phyloP scores from a whole-genome alignment of 2,113 vertebrate species.

The Bos indicus region DNA sequence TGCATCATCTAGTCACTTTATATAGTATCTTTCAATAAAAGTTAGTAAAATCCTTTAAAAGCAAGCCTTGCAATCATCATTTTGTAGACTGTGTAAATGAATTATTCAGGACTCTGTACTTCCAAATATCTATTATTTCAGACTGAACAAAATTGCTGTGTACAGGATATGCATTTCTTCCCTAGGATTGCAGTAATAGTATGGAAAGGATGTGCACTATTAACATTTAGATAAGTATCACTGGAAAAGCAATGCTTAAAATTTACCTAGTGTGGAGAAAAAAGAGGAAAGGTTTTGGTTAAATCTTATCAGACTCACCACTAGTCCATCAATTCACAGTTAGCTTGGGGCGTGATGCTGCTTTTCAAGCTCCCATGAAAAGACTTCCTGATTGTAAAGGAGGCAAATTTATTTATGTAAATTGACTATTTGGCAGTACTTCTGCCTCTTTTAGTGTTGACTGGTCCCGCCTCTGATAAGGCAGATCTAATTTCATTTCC shows the following conservation, averaged over 20 bases:
- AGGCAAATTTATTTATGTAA: conserved; percentile 66
- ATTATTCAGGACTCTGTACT: conserved; percentile 58
- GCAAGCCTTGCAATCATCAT: conserved; percentile 33
- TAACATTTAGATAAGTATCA: conserved; percentile 70
- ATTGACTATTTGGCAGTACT: conserved; percentile 49
- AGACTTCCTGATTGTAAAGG: conserved; percentile 52
- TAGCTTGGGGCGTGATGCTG: conserved; percentile 34
- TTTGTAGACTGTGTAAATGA: conserved; percentile 45
- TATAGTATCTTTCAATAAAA: conserved; percentile 27
- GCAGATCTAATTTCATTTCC: conserved; percentile 72
- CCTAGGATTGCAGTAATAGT: conserved; percentile 37
- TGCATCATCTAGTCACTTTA: conserved; percentile 27
- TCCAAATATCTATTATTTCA: conserved; percentile 57
- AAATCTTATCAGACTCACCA: conserved; percentile 59
- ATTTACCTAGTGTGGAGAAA: conserved; percentile 47
- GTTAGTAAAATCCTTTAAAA: conserved; percentile 41
- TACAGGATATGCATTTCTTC: conserved; percentile 22
- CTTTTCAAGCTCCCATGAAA: conserved; percentile 46
- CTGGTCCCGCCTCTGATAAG: conserved; percentile 64
- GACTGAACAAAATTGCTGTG: conserved; percentile 50
- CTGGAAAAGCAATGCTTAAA: conserved; percentile 63
- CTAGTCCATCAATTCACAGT: conserved; percentile 45
- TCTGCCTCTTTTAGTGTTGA: conserved; percentile 56
- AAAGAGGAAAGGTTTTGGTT: conserved; percentile 17
- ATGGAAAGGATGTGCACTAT: conserved; percentile 63